phyloP scores from a whole-genome alignment of 2,888 invertebrate genomes.

The Aporophyla nigra region DNA sequence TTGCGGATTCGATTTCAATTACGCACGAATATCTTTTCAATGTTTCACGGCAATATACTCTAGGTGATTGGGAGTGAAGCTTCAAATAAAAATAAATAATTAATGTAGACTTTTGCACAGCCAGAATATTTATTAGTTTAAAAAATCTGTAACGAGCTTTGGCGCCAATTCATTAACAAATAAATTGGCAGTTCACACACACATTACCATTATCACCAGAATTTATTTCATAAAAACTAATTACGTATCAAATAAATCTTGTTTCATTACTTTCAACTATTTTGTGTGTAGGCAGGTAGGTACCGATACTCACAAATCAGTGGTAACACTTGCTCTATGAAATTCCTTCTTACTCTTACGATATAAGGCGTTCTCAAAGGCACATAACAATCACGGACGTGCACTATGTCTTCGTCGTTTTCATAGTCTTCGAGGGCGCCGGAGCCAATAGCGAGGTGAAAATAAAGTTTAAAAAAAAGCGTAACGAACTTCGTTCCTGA shows the following conservation, averaged over 20 bases:
- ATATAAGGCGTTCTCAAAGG: background rate
- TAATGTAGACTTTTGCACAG: background rate
- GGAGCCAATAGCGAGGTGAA: too few relatives aligned
- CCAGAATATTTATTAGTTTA: background rate
- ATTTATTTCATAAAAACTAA: background rate
- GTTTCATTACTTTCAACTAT: background rate
- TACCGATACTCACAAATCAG: background rate
- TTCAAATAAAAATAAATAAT: background rate
- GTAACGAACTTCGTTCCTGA: too few relatives aligned
- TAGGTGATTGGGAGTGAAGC: background rate
- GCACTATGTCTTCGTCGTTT: background rate
- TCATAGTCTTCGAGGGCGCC: too few relatives aligned
- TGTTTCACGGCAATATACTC: background rate
- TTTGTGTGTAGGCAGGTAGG: background rate
- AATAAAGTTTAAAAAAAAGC: too few relatives aligned
- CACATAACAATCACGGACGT: background rate
- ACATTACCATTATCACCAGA: conserved; percentile 3
- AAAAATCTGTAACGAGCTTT: conserved; percentile 4
- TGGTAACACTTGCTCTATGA: background rate
- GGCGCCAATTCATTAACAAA: background rate
- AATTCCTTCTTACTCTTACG: background rate
- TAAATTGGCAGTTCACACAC: background rate
- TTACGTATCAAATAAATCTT: background rate
- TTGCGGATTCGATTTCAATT: background rate
- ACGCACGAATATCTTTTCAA: background rate